Evolutionary conservation across 2,113 vertebrate genomes (phyloP).

Genomic region (Dromaius novaehollandiae): DNA sequence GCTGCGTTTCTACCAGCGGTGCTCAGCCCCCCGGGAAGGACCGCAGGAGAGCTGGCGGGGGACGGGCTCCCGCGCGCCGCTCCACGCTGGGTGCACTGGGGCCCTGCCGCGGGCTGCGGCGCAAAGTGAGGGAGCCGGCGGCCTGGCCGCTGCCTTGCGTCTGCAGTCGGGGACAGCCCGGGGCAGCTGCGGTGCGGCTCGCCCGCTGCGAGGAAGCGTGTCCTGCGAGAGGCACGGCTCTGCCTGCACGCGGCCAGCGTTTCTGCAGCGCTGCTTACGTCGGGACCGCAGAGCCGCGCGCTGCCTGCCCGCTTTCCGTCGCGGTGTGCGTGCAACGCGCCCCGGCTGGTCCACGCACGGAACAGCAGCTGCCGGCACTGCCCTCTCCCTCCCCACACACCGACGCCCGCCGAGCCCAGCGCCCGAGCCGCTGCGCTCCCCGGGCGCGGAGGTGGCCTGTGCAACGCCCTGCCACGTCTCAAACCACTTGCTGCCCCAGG

Average conservation of each 20-base stretch:
- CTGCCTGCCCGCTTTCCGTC: not conserved
- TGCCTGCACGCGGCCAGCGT: too few species aligned
- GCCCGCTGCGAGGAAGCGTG: too few species aligned
- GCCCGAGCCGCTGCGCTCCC: not conserved
- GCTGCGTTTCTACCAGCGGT: not conserved
- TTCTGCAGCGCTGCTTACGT: not conserved
- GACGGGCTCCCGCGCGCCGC: not conserved
- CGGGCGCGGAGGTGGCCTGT: not conserved
- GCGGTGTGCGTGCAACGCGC: not conserved
- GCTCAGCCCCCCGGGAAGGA: not conserved
- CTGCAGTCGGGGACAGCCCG: too few species aligned
- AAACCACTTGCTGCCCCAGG: not conserved
- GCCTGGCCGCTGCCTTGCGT: not conserved
- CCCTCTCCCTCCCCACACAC: not conserved
- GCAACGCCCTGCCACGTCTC: not conserved
- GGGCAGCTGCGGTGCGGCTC: not conserved
- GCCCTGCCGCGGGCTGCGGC: not conserved
- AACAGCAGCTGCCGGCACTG: not conserved
- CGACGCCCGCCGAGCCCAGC: too few species aligned
- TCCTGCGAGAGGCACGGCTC: not conserved
- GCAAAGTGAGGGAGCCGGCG: not conserved
- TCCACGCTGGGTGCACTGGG: not conserved
- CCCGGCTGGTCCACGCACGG: not conserved
- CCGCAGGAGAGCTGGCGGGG: not conserved
- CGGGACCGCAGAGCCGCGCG: not conserved